Evolutionary conservation across 2,113 vertebrate genomes (phyloP), one percentile per base, ranked within the genome.

Genomic region (Petromus typicus): DNA sequence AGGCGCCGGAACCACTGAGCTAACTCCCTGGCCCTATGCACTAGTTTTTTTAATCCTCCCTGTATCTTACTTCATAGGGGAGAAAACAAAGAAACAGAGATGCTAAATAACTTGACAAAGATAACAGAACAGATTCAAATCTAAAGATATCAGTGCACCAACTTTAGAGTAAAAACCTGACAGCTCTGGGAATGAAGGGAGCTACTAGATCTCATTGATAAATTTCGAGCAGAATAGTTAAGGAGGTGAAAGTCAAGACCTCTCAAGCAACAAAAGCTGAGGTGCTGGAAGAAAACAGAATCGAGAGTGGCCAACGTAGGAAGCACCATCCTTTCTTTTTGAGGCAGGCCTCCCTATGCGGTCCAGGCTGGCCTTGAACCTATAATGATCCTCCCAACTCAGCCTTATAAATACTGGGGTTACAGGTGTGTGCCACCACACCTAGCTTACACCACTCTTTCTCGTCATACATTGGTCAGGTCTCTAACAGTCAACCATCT

Each of bases 1-100:
- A 51, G 48, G 48, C 48, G 48, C 48, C 48, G 10, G 48, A 51
- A 51, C 48, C 48, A 51, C 48, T 51, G 48, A 51, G 48, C 48
- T 51, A 51, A 51, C 48, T 10, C 48, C 10, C 48, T 10, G 48
- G 48, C 48, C 10, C 48, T 32, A 71, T 66, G 54, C 0, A 32
- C 20, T 84, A 71, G 34, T 91, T 86, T n/a, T 89, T 87, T 79
- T n/a, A 90, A 40, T 67, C 43, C 32, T 83, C 12, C 90, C 63
- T 8, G 27, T 32, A 67, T 54, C 56, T 92, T 51, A 79, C 82
- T 83, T 73, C 66, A 83, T 3, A 92, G 57, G 57, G 78, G 56
- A 84, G n/a, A 86, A 91, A 93, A 84, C 43, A 51, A 95, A 88
- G 40, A 45, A 86, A 84, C 25, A 86, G 45, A 89, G 25, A 81